Percentiles rank a stretch among this genome's conserved stretches.
These are phyloP conservation scores for Cantharis nigra DNA, from an alignment of 2,888 invertebrate species.

Conservation along the genomic window DNA sequence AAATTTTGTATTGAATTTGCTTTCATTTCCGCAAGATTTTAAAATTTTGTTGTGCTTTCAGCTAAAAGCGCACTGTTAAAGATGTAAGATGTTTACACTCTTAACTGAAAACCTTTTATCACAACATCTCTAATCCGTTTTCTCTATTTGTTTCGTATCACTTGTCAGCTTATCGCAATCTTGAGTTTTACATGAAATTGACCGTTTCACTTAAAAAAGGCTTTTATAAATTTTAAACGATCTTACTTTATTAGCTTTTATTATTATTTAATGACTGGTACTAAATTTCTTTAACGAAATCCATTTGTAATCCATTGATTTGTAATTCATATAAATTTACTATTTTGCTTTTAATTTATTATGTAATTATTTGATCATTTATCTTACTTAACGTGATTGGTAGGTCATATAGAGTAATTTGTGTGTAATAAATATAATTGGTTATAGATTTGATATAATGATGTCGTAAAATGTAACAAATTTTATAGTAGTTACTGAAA, in stretches of 20 bases:
- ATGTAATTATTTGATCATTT: background rate
- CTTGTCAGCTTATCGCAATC: background rate
- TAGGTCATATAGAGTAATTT: background rate
- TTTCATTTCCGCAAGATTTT: background rate
- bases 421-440: background rate
- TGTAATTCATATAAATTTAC: background rate
- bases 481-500: background rate
- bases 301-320: background rate
- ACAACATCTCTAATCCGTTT: background rate
- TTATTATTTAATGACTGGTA: background rate
- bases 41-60: background rate
- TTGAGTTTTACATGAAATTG: background rate
- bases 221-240: background rate
- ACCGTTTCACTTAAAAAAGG: background rate
- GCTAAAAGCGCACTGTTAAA: background rate
- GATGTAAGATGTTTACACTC: background rate
- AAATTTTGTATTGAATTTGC: background rate
- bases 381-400: slow-evolving; percentile 1
- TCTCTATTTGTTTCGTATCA: background rate
- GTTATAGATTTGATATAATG: background rate
- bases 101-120: background rate
- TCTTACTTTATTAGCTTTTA: background rate
- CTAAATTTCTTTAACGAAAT: background rate
- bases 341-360: background rate
- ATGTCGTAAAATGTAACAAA: background rate